Evolutionary conservation across 2,888 invertebrate species (phyloP).

Genomic region (Adelognathus sp.): DNA sequence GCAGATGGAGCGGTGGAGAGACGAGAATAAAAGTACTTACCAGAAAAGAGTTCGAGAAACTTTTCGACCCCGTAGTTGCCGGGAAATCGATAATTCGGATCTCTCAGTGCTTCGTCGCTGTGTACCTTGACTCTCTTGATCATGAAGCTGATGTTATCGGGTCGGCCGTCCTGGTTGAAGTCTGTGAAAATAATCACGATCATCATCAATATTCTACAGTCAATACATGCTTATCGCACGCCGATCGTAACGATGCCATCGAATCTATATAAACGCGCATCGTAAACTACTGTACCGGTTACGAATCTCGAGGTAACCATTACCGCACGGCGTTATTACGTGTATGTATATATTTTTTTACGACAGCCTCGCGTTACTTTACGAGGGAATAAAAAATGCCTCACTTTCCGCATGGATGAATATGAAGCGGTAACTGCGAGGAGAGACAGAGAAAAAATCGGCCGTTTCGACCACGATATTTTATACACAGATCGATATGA

Average conservation of each 20-base stretch:
- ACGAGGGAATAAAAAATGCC: too few relatives aligned
- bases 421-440: too few relatives aligned
- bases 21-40: conserved; percentile 82
- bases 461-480: not conserved
- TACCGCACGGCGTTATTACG: too few relatives aligned
- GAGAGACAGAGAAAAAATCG: too few relatives aligned
- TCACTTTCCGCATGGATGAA: too few relatives aligned
- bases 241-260: too few relatives aligned
- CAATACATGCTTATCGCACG: too few relatives aligned
- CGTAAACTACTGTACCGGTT: too few relatives aligned
- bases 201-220: too few relatives aligned
- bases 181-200: conserved; percentile 83
- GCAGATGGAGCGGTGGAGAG: not conserved
- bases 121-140: conserved; percentile 97
- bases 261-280: not conserved
- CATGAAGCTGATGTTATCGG: conserved; percentile 96
- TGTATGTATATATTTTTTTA: not conserved
- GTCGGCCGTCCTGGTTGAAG: conserved; percentile 94
- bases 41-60: conserved; percentile 97
- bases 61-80: conserved; percentile 98
- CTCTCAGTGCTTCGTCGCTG: conserved; percentile 90
- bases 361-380: too few relatives aligned
- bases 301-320: too few relatives aligned
- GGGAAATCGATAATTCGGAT: conserved; percentile 92
- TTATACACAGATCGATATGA: not conserved